Conservation (phyloP, 2,113 vertebrate species). For the Dunckerocampus dactyliophorus region DNA sequence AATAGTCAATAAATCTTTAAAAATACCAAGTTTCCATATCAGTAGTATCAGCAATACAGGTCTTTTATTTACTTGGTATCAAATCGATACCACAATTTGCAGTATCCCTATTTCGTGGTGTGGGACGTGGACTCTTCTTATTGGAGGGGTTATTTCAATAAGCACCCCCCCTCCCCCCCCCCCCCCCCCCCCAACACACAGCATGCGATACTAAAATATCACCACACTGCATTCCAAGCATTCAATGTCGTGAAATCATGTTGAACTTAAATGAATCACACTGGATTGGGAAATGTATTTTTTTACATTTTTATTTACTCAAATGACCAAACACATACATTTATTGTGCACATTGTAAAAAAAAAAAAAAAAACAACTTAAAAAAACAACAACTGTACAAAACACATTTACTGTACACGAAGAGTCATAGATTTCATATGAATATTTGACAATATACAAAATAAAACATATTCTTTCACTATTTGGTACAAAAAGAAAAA, state of each 20-base stretch:
- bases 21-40: too few species aligned
- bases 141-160: constrained; percentile 53
- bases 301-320: background rate
- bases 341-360: constrained; percentile 42
- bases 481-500: constrained; percentile 4
- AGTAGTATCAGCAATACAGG: too few species aligned
- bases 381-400: constrained; percentile 17
- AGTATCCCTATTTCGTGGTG: too few species aligned
- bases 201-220: background rate
- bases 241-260: background rate
- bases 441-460: background rate
- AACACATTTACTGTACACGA: constrained; percentile 2
- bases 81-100: too few species aligned
- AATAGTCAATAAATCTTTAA: too few species aligned
- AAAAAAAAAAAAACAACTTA: constrained; percentile 6
- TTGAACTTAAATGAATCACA: background rate
- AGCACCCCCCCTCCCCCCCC: background rate
- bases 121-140: constrained; percentile 64
- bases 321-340: background rate
- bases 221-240: background rate
- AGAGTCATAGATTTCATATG: background rate
- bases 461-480: background rate
- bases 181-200: background rate
- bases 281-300: background rate
- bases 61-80: too few species aligned